Conservation (phyloP, 2,113 vertebrate species). For the Oostethus manadensis region DNA sequence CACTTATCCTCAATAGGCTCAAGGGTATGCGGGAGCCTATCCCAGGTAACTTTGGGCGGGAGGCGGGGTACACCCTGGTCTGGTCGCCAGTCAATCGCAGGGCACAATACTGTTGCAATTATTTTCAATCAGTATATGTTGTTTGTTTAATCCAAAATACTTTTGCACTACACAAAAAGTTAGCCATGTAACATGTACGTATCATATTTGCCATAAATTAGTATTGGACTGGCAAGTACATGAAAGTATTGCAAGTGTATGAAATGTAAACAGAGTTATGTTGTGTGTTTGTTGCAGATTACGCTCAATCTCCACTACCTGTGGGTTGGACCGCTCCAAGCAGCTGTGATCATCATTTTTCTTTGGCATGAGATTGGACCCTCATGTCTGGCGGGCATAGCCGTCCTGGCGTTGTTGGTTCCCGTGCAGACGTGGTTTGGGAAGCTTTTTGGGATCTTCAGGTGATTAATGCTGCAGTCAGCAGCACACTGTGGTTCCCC, state of each 20-base stretch:
- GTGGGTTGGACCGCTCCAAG: conserved; percentile 87
- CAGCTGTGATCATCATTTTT: conserved; percentile 76
- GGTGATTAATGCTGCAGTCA: conserved; percentile 63
- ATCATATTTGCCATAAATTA: too few species aligned
- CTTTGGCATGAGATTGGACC: conserved; percentile 88
- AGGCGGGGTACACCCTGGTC: too few species aligned
- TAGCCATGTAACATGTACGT: too few species aligned
- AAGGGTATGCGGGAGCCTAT: too few species aligned
- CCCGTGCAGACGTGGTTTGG: conserved; percentile 84
- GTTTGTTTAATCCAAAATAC: background rate
- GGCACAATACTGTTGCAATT: background rate
- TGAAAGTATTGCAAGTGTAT: too few species aligned
- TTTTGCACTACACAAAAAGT: too few species aligned
- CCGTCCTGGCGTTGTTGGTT: conserved; percentile 70
- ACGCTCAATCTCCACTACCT: conserved; percentile 78
- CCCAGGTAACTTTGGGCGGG: too few species aligned
- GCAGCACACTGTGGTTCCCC: background rate
- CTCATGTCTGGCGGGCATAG: conserved; percentile 84
- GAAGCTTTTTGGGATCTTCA: conserved; percentile 81
- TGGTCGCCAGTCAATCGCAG: too few species aligned
- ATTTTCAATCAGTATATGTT: background rate
- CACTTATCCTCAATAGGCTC: too few species aligned
- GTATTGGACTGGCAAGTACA: too few species aligned
- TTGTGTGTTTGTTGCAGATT: conserved; percentile 20
- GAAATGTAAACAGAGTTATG: too few species aligned